These are phyloP conservation scores for Lepisosteus oculatus DNA, from an alignment of 2,113 vertebrate genomes.

Conservation along the genomic window DNA sequence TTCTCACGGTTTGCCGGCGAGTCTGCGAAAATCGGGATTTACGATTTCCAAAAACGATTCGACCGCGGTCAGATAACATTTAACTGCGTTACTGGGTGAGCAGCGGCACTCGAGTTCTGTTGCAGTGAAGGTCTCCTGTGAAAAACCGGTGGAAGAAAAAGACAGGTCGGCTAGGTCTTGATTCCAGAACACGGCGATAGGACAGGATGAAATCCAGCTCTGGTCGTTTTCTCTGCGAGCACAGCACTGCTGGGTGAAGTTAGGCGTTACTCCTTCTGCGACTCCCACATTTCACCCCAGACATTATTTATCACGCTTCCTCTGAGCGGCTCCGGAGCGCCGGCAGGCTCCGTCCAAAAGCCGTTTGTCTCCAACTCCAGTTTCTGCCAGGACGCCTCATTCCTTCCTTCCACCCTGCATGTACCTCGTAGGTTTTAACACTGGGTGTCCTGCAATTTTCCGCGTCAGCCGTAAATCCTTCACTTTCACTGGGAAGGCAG, in stretches of 20 bases:
- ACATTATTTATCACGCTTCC: constrained; percentile 8
- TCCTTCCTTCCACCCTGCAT: neutral
- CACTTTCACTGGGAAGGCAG: too few relatives aligned
- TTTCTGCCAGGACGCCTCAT: constrained; percentile 2
- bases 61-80: constrained; percentile 1
- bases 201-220: too few relatives aligned
- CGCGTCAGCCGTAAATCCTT: too few relatives aligned
- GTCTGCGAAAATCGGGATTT: too few relatives aligned
- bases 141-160: neutral
- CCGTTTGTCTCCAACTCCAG: neutral
- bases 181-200: neutral
- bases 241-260: too few relatives aligned
- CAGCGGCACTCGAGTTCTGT: neutral
- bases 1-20: too few relatives aligned
- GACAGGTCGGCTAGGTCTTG: neutral
- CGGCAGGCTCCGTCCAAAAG: neutral
- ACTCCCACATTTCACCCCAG: neutral
- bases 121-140: neutral
- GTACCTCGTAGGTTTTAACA: too few relatives aligned
- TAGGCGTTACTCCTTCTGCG: neutral
- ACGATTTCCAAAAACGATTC: too few relatives aligned
- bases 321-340: neutral
- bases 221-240: neutral
- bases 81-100: too few relatives aligned
- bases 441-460: too few relatives aligned